A percentile compares a stretch with the other conserved stretches of the same genome.
Evolutionary conservation across 2,888 invertebrate species (phyloP).

Genomic region (Stramonita haemastoma): DNA sequence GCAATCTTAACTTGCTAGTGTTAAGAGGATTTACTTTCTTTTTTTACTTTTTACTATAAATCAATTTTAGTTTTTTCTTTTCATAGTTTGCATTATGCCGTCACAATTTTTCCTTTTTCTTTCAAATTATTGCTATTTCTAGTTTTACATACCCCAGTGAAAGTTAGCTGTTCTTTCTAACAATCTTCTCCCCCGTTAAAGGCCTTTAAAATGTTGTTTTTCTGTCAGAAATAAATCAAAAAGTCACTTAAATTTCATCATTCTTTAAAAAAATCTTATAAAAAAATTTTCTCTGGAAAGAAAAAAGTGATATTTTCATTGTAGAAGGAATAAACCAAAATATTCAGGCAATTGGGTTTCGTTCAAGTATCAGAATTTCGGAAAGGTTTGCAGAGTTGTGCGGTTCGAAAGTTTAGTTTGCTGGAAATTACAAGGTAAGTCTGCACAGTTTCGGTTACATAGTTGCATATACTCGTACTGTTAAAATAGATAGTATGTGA

Average conservation of each 20-base stretch:
- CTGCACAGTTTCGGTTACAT: no score
- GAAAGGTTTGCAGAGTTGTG: slow-evolving; percentile 26
- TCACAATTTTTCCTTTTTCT: not conserved
- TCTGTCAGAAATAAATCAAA: not conserved
- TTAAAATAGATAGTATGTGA: no score
- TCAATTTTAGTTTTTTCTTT: no score
- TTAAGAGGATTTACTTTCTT: no score
- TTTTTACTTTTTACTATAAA: no score
- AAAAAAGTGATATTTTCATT: not conserved
- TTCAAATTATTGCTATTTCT: not conserved
- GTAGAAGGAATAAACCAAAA: not conserved
- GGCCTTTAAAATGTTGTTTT: no score
- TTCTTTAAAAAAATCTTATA: no score
- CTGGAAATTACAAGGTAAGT: slow-evolving; percentile 19
- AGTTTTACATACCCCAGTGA: not conserved
- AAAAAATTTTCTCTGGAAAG: no score
- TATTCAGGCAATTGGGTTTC: not conserved
- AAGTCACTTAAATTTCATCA: not conserved
- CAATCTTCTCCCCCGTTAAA: not conserved
- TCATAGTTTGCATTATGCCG: no score
- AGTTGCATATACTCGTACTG: no score
- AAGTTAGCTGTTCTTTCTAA: slow-evolving; percentile 15
- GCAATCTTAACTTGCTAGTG: no score
- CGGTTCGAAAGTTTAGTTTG: slow-evolving; percentile 23
- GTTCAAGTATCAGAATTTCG: slow-evolving; percentile 14